Evolutionary conservation across 1,140 invertebrate genomes (phyloP), one percentile per base, ranked within the genome.

Genomic region (Pogonomyrmex barbatus): DNA sequence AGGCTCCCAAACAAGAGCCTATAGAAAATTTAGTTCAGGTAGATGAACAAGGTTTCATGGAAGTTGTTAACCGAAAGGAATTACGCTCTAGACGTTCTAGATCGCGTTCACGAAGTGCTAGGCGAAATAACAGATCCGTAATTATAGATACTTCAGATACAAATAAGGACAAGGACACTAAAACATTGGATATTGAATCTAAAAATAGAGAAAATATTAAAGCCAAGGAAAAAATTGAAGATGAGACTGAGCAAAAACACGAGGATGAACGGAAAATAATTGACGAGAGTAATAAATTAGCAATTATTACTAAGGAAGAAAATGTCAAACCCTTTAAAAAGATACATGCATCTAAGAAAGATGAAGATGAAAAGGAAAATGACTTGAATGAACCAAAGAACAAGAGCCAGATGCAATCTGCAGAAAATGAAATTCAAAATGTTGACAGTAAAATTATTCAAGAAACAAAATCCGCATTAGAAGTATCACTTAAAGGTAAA

Each of bases 31-130:
- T 95, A 4, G 93, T 94, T 62, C 88, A 93, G 70, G 90, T 95
- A 4, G 95, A 96, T 90, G 91, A 94, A 65, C 95, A 96, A 90
- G 96, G 95, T 36, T 96, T 96, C 84, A 93, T 94, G 60, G 94
- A 95, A 88, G 94, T 94, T 85, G 88, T 96, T 4, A 95, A 94
- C 58, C 93, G 92, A 79, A 93, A 91, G 78, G 95, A 96, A 87
- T 88, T 95, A 71, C 65, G 94, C 91, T n/a, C 76, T 6, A 89
- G 94, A 47, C 92, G 93, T 71, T 95, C 95, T 63, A 93, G 95
- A 88, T 94, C 95, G 50, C 93, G 94, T 42, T 95, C 95, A 0
- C 90, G 94, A 81, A 94, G 91, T 67, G 81, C 12, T 8, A 91
- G 75, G 50, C 88, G 91, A 14, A 90, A 91, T 24, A 77, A 90